These are phyloP conservation scores for Chondrilla cf. caribensis DNA, from an alignment of 37 sponge, comb jelly and placozoan species.

Conservation along the genomic window DNA sequence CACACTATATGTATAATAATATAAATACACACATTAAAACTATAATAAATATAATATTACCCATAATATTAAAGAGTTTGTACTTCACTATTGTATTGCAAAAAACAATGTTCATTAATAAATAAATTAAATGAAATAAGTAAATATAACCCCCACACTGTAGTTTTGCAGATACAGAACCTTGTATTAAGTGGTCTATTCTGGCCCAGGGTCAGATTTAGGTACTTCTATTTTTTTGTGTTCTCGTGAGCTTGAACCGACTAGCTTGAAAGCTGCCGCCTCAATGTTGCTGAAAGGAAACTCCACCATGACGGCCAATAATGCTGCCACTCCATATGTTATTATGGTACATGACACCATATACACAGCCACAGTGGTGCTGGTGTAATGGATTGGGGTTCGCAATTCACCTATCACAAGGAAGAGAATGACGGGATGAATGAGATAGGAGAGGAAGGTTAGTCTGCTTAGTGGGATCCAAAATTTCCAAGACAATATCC, in stretches of 20 bases:
- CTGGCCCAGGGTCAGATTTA: too few relatives aligned
- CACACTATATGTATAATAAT: too few relatives aligned
- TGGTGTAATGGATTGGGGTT: slow-evolving; percentile 34
- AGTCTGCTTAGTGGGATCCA: slow-evolving; percentile 92
- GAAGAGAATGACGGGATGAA: slow-evolving; percentile 73
- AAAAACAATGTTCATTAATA: too few relatives aligned
- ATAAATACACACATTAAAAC: too few relatives aligned
- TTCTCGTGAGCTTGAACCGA: slow-evolving; percentile 22
- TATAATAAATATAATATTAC: too few relatives aligned
- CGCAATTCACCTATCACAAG: slow-evolving; percentile 28
- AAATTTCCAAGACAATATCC: slow-evolving; percentile 70
- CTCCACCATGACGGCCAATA: slow-evolving; percentile 62
- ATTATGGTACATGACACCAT: slow-evolving; percentile 44
- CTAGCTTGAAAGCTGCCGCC: slow-evolving; percentile 39
- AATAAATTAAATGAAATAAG: too few relatives aligned
- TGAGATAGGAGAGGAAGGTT: slow-evolving; percentile 79
- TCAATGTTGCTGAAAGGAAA: slow-evolving; percentile 69
- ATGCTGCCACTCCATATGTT: slow-evolving; percentile 62
- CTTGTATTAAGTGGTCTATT: too few relatives aligned
- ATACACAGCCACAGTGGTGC: slow-evolving; percentile 35
- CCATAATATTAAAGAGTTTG: too few relatives aligned
- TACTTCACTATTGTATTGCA: too few relatives aligned
- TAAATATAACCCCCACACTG: too few relatives aligned
- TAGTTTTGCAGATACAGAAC: too few relatives aligned
- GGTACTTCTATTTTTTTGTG: too few relatives aligned